Evolutionary conservation across 2,797 vertebrate genomes (phyloP).

Genomic region (Vultur gryphus): DNA sequence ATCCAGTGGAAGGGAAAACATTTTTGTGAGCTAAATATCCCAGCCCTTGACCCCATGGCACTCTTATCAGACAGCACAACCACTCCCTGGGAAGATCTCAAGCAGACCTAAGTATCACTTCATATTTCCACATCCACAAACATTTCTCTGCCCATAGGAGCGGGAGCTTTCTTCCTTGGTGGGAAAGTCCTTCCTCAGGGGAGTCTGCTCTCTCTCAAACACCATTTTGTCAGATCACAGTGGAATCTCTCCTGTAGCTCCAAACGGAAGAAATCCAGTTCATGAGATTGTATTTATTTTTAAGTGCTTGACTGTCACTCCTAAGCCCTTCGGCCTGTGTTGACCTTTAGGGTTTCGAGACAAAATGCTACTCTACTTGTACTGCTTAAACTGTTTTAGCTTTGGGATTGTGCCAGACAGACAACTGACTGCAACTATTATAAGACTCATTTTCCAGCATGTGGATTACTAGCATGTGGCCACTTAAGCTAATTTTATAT

Average conservation of each 20-base stretch:
- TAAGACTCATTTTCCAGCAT: constrained; percentile 12
- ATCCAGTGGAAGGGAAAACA: neutral
- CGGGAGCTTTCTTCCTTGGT: neutral
- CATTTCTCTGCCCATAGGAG: neutral
- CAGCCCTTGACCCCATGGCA: neutral
- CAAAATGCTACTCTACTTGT: neutral
- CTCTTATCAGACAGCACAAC: neutral
- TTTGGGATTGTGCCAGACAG: constrained; percentile 13
- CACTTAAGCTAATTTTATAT: constrained; percentile 54
- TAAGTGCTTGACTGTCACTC: neutral
- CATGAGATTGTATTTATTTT: constrained; percentile 8
- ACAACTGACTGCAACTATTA: constrained; percentile 12
- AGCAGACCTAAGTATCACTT: neutral
- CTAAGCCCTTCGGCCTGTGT: neutral
- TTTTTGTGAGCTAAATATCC: neutral
- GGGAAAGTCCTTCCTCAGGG: neutral
- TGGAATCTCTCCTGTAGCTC: neutral
- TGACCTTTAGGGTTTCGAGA: constrained; percentile 11
- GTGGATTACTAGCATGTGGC: constrained; percentile 33
- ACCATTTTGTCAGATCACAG: neutral
- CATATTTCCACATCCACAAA: neutral
- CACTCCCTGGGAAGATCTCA: neutral
- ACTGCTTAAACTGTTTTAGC: constrained; percentile 12
- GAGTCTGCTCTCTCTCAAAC: neutral
- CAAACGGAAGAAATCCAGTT: neutral